Base-by-base conservation (phyloP, 2,113 vertebrate species). In the Otis tarda region DNA sequence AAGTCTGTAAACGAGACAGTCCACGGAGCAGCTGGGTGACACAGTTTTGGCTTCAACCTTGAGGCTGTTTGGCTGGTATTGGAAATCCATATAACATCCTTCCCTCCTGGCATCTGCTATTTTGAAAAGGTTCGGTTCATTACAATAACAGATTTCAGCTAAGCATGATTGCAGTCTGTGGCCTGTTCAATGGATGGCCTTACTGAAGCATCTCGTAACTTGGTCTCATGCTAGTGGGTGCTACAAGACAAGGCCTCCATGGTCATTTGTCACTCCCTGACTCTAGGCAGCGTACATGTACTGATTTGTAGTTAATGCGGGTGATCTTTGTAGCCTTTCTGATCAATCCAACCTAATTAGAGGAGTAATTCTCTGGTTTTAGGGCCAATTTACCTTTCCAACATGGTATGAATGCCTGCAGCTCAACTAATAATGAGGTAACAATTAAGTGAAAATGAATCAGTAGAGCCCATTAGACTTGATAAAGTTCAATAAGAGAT, bases 321-420 rank as follows among this genome's bases (percentile, higher is more conserved):
- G 64, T 84, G 78, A 56, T 93, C 94, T 89, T 22, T 52, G 45
- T 78, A 95, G 95, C 89, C 74, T 79, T 93, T 96, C 85, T 94
- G 96, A 97, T 97, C 83, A 91, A 96, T 95, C 75, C 77, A 47
- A 22, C 79, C 83, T 96, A 96, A 98, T 98, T 97, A 97, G 94
- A 97, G 88, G 81, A 97, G 96, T 93, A 91, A 97, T 91, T 97
- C 94, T 30, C 76, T 71, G 39, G 55, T 14, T 96, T 92, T 53
- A 30, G 88, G 96, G 89, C 89, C 93, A 95, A 75, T 95, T 94
- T 97, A 87, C 91, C 52, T 95, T 96, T 92, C 88, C 75, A 57
- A 80, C 85, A 77, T 69, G 61, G 84, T 77, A 8, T 88, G 83
- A 96, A 96, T 96, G 95, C 92, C 92, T 87, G 49, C 69, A 89